These are phyloP conservation scores for Neotragus moschatus DNA, from an alignment of 2,113 vertebrate genomes.

Conservation along the genomic window DNA sequence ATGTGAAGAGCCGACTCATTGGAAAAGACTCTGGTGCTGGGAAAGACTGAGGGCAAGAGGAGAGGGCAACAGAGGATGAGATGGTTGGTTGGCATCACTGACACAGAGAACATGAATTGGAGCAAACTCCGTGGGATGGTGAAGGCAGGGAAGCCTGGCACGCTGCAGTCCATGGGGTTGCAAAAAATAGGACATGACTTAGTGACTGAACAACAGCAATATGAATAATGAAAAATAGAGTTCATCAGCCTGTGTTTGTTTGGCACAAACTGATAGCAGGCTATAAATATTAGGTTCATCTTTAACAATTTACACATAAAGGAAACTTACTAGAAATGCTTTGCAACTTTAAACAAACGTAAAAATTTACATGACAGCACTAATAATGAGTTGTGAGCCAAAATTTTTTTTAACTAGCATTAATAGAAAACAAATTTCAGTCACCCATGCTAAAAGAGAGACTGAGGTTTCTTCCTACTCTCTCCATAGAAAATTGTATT, in stretches of 20 bases:
- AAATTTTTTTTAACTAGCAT: neutral
- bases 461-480: neutral
- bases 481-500: neutral
- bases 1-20: neutral
- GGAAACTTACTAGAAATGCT: neutral
- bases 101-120: neutral
- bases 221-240: neutral
- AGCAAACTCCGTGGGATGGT: neutral
- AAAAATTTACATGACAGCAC: neutral
- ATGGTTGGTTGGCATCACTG: neutral
- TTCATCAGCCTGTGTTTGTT: neutral
- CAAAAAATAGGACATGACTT: neutral
- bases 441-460: neutral
- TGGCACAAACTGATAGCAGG: neutral
- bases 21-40: neutral
- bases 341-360: neutral
- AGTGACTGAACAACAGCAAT: neutral
- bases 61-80: neutral
- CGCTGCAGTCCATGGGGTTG: neutral
- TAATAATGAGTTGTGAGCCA: neutral
- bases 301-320: neutral
- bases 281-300: neutral
- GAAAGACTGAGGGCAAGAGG: neutral
- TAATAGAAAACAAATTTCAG: neutral
- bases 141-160: rapidly evolving